A percentile compares a stretch with the other conserved stretches of the same genome.
phyloP scores from a whole-genome alignment of 2,797 vertebrate genomes.

The Anguilla obscura region DNA sequence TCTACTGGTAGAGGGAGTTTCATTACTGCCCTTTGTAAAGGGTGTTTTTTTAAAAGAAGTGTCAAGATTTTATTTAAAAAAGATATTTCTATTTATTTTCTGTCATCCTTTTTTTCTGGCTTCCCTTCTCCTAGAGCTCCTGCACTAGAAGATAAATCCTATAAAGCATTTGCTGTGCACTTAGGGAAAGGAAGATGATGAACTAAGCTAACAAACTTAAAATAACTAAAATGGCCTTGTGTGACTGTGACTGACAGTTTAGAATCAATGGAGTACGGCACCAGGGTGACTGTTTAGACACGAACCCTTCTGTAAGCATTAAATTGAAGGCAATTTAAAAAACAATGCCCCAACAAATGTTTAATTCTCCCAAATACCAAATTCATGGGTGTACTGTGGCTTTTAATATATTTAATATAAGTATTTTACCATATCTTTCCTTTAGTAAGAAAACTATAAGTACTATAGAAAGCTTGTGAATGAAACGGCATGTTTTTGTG shows the following conservation, averaged over 20 bases:
- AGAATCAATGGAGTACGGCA: not conserved
- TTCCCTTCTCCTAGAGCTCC: not conserved
- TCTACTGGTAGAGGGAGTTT: slow-evolving; percentile 48
- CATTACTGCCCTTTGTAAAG: not conserved
- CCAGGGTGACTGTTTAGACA: not conserved
- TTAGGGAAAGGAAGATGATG: not conserved
- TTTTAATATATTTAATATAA: not conserved
- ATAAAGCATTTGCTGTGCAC: not conserved
- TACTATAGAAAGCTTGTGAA: not conserved
- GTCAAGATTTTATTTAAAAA: not conserved
- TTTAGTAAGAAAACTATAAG: not conserved
- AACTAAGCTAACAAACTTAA: not conserved
- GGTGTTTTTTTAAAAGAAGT: not conserved
- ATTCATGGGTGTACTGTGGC: not conserved
- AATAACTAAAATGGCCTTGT: not conserved
- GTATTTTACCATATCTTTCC: not conserved
- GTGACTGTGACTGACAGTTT: not conserved
- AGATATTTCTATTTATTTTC: not conserved
- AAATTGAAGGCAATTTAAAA: not conserved
- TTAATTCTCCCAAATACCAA: not conserved
- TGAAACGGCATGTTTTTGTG: not conserved
- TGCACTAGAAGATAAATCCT: not conserved
- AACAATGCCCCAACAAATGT: not conserved
- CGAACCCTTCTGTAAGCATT: not conserved
- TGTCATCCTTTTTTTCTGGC: not conserved